Conservation (phyloP, 2,888 invertebrate species). For the Limnephilus rhombicus region DNA sequence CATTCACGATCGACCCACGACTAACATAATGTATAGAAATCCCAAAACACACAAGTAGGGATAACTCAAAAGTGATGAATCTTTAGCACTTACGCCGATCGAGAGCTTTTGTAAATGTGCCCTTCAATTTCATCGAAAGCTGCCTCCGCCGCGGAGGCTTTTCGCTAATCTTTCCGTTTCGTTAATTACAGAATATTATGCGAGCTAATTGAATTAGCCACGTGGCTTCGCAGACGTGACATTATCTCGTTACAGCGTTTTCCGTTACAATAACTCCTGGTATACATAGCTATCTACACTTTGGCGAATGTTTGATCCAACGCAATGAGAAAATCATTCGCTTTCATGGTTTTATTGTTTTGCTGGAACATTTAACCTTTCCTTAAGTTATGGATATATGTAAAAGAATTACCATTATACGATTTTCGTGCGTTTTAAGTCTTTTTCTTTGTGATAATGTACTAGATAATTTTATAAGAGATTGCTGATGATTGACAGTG, state of each 20-base stretch:
- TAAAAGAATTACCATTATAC: not conserved
- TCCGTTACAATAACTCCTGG: conserved; percentile 1
- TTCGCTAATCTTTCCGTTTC: conserved; percentile 35
- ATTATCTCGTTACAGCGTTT: conserved; percentile 24
- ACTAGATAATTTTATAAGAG: too few species aligned
- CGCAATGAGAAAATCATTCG: not conserved
- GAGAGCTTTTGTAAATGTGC: not conserved
- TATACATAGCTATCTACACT: not conserved
- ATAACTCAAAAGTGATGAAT: not conserved
- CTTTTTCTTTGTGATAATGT: not conserved
- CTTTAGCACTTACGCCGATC: not conserved
- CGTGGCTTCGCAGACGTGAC: conserved; percentile 43
- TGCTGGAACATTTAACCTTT: not conserved
- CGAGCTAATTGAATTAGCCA: conserved; percentile 42
- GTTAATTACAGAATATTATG: conserved; percentile 40
- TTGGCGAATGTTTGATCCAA: conserved; percentile 2
- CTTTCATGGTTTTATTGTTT: conserved; percentile 10
- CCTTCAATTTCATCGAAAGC: not conserved
- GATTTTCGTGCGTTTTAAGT: not conserved
- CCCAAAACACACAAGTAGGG: not conserved
- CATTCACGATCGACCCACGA: too few species aligned
- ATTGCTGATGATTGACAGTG: too few species aligned
- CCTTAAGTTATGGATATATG: not conserved
- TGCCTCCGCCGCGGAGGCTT: conserved; percentile 13
- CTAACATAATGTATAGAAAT: not conserved